Conservation (phyloP, 2,113 vertebrate species). For the Monarcha castaneiventris region DNA sequence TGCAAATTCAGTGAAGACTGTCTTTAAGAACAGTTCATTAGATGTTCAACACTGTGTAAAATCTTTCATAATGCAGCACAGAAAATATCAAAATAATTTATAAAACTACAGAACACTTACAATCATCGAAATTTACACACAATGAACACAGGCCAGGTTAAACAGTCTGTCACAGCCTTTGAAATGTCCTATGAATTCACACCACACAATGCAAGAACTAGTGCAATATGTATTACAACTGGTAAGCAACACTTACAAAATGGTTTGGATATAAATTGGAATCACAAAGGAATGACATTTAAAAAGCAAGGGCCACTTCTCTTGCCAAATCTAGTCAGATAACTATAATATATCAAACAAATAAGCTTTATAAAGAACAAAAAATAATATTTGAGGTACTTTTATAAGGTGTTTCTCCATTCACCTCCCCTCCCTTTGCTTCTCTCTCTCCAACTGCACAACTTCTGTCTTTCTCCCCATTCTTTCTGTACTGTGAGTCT, state of each 20-base stretch:
- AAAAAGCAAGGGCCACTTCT: neutral
- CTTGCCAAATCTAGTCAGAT: neutral
- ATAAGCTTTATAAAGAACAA: neutral
- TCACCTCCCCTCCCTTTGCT: neutral
- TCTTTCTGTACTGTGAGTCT: neutral
- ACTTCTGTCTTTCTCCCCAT: neutral
- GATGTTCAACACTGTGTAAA: neutral
- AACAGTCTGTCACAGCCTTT: neutral
- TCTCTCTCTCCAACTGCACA: neutral
- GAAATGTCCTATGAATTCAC: conserved; percentile 2
- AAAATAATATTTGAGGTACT: neutral
- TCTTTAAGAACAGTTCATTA: neutral
- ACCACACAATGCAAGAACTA: conserved; percentile 30
- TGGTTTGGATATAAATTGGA: conserved; percentile 36
- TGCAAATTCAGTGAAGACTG: neutral
- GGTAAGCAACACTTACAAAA: conserved; percentile 60
- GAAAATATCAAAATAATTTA: neutral
- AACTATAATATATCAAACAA: neutral
- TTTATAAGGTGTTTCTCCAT: neutral
- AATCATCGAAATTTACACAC: neutral
- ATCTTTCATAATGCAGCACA: neutral
- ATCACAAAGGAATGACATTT: neutral
- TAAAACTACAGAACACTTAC: neutral
- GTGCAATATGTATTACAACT: neutral
- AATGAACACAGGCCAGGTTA: neutral